A percentile compares a stretch with the other conserved stretches of the same genome.
Conservation (phyloP, 2,797 vertebrate genomes). For the Smutsia temminckii region DNA sequence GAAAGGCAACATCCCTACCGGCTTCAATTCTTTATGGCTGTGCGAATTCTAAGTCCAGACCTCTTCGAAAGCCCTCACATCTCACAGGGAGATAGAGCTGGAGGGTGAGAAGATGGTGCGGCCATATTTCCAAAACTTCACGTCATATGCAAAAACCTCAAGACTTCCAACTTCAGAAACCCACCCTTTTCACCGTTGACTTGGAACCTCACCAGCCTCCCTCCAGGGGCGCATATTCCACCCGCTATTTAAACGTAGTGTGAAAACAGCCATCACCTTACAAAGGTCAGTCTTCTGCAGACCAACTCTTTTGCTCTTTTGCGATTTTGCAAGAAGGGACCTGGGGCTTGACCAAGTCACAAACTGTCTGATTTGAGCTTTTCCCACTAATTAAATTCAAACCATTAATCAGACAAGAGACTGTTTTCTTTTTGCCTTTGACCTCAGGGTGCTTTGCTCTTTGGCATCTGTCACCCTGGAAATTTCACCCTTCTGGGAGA, state of each 20-base stretch:
- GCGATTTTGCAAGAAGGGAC: background rate
- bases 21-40: background rate
- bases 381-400: constrained; percentile 44
- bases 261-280: background rate
- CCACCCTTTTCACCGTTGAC: background rate
- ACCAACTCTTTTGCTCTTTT: background rate
- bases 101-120: background rate
- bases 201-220: background rate
- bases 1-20: background rate
- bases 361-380: background rate
- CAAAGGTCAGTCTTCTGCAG: background rate
- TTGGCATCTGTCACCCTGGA: background rate
- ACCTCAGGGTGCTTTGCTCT: constrained; percentile 36
- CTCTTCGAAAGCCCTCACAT: background rate
- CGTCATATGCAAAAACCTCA: background rate
- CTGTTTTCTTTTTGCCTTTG: constrained; percentile 53
- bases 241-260: background rate
- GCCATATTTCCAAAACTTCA: background rate
- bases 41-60: background rate
- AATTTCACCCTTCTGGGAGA: background rate
- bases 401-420: constrained; percentile 48
- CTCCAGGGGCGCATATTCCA: background rate
- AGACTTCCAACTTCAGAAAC: background rate
- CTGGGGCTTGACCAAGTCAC: background rate
- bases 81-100: background rate